Evolutionary conservation across 2,888 invertebrate genomes (phyloP).

Genomic region (Caenorhabditis wallacei): DNA sequence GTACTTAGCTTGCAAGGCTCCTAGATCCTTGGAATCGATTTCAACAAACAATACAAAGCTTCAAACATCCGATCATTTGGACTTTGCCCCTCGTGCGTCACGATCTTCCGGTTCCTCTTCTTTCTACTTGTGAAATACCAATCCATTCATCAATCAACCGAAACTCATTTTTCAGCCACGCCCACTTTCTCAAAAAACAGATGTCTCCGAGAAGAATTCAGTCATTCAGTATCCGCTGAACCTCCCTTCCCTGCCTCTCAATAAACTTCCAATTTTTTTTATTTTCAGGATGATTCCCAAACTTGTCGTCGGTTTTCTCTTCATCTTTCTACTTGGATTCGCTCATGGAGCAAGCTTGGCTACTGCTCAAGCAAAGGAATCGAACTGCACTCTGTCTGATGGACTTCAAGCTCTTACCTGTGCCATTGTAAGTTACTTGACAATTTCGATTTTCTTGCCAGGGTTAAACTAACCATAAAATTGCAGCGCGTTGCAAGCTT

Average conservation of each 20-base stretch:
- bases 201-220: background rate
- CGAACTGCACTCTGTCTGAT: slow-evolving; percentile 24
- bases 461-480: background rate
- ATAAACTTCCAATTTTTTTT: background rate
- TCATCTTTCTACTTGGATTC: background rate
- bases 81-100: too few relatives aligned
- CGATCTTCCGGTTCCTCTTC: background rate
- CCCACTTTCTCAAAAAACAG: background rate
- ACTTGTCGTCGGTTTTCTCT: background rate
- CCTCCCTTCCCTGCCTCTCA: background rate
- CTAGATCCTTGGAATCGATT: too few relatives aligned
- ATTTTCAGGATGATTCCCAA: slow-evolving; percentile 30
- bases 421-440: slow-evolving; percentile 17
- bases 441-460: background rate
- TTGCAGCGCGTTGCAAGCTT: slow-evolving; percentile 41
- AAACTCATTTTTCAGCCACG: background rate
- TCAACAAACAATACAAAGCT: too few relatives aligned
- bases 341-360: slow-evolving; percentile 42
- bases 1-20: too few relatives aligned
- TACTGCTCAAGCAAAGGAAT: background rate
- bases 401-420: slow-evolving; percentile 33
- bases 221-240: background rate
- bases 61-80: too few relatives aligned
- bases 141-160: background rate
- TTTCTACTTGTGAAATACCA: background rate